phyloP scores from a whole-genome alignment of 2,113 vertebrate species.

The Upupa epops region DNA sequence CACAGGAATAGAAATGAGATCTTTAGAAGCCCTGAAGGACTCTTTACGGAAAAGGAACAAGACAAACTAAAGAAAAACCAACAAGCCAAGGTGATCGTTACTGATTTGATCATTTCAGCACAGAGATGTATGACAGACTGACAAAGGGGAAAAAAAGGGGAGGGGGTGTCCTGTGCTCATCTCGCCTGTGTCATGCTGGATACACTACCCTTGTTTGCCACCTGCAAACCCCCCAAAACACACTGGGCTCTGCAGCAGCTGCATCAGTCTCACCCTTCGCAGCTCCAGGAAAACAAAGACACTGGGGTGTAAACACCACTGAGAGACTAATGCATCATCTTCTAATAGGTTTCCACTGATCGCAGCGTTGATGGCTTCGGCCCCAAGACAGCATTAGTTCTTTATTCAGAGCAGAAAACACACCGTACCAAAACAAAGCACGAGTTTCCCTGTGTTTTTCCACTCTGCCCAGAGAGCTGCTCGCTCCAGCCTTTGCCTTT shows the following conservation, averaged over 20 bases:
- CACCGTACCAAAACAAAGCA: neutral
- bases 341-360: neutral
- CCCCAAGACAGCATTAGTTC: neutral
- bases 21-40: conserved; percentile 29
- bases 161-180: neutral
- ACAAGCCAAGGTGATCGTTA: conserved; percentile 1
- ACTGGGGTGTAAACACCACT: fast-evolving
- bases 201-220: fast-evolving
- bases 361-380: neutral
- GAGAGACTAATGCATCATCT: neutral
- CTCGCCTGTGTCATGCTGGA: neutral
- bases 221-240: neutral
- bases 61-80: neutral
- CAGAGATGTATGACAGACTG: neutral
- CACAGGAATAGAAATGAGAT: conserved; percentile 38
- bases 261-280: neutral
- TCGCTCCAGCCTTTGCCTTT: neutral
- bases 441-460: neutral
- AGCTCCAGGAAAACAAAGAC: neutral
- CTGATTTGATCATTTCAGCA: conserved; percentile 19
- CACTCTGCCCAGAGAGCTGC: neutral
- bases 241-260: neutral
- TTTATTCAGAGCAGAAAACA: neutral
- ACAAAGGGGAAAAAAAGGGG: neutral
- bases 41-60: conserved; percentile 1